Evolutionary conservation across 2,888 invertebrate species (phyloP).

Genomic region (Ectemnius cavifrons): DNA sequence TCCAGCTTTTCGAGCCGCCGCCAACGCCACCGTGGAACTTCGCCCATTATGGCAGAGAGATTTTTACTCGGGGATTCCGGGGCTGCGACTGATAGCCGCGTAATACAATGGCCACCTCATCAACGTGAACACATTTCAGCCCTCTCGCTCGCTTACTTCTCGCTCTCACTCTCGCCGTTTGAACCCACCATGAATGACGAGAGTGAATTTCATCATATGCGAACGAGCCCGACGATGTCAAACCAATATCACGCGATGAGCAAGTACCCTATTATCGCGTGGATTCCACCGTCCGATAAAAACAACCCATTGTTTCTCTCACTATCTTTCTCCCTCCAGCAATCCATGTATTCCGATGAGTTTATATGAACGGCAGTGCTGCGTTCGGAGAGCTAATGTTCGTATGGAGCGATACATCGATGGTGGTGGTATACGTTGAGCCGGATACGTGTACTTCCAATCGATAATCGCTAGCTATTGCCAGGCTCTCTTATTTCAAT

Average conservation of each 20-base stretch:
- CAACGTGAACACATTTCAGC: not conserved
- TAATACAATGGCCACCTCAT: not conserved
- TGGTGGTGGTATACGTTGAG: no score
- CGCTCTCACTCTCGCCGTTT: no score
- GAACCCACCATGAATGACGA: not conserved
- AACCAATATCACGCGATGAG: conserved; percentile 7
- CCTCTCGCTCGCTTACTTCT: not conserved
- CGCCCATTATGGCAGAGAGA: conserved; percentile 6
- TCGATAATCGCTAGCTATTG: no score
- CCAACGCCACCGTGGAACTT: not conserved
- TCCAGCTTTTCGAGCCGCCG: conserved; percentile 1
- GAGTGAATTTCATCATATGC: not conserved
- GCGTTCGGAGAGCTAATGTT: no score
- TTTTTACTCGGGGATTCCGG: not conserved
- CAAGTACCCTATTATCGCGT: not conserved
- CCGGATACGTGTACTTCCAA: no score
- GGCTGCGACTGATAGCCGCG: not conserved
- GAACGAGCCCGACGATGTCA: not conserved
- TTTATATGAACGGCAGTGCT: no score
- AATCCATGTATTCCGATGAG: no score
- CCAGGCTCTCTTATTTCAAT: no score
- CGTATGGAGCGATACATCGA: no score
- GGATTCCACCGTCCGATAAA: no score
- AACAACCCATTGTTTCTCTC: no score
- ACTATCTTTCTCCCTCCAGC: no score